A percentile compares a stretch with the other conserved stretches of the same genome.
phyloP scores from a whole-genome alignment of 2,888 invertebrate species.

The Tetramorium bicarinatum region DNA sequence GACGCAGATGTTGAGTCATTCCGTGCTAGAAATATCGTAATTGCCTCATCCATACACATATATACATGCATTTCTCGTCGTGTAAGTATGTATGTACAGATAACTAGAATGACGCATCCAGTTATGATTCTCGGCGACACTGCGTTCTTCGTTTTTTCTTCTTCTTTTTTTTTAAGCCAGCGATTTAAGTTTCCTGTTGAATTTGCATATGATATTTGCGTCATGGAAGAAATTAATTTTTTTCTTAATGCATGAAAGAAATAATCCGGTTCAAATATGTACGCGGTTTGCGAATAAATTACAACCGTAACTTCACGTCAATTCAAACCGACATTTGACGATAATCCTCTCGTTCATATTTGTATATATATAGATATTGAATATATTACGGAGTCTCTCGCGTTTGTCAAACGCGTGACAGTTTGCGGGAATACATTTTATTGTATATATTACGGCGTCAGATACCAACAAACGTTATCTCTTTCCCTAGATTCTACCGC shows the following conservation, averaged over 20 bases:
- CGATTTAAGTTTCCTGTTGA: neutral
- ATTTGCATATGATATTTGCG: neutral
- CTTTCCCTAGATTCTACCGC: slow-evolving; percentile 47
- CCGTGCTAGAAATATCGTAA: slow-evolving; percentile 63
- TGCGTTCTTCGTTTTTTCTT: neutral
- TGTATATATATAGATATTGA: slow-evolving; percentile 47
- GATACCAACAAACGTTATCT: slow-evolving; percentile 49
- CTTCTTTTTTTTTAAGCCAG: neutral
- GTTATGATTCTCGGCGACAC: slow-evolving; percentile 12
- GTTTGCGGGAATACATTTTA: slow-evolving; percentile 56
- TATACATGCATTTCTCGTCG: slow-evolving; percentile 16
- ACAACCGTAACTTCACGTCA: slow-evolving; percentile 10
- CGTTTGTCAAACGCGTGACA: slow-evolving; percentile 53
- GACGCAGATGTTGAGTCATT: slow-evolving; percentile 72
- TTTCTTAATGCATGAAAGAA: neutral
- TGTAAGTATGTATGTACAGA: slow-evolving; percentile 3
- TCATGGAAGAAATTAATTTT: slow-evolving; percentile 14
- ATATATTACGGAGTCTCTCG: slow-evolving; percentile 42
- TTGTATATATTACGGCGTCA: slow-evolving; percentile 56
- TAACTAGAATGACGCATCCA: slow-evolving; percentile 53
- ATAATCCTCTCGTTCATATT: slow-evolving; percentile 29
- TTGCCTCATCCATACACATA: slow-evolving; percentile 39
- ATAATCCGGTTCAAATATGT: neutral
- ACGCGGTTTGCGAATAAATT: slow-evolving; percentile 19
- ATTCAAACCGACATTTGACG: slow-evolving; percentile 40